These are phyloP conservation scores for Ophion ellenae DNA, from an alignment of 2,888 invertebrate genomes.

Conservation along the genomic window DNA sequence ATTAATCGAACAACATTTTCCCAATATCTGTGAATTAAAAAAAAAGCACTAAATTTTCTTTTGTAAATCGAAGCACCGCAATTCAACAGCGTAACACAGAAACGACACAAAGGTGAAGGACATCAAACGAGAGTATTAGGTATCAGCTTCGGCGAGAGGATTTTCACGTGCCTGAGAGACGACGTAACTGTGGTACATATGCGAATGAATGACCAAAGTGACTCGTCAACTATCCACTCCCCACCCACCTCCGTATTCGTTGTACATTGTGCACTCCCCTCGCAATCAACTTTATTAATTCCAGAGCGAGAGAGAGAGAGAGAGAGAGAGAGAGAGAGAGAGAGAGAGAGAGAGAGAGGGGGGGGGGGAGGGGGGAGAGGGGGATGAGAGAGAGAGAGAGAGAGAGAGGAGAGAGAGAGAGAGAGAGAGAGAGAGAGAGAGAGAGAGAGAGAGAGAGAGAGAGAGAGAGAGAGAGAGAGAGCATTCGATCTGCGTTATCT, in stretches of 20 bases:
- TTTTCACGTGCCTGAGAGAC: conserved; percentile 45
- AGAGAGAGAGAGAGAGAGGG: neutral
- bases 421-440: neutral
- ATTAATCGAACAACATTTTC: neutral
- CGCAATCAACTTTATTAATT: conserved; percentile 6
- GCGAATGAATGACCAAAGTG: conserved; percentile 55
- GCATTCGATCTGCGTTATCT: conserved; percentile 6
- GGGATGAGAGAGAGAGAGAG: neutral
- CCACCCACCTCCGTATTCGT: conserved; percentile 38
- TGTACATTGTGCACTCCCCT: conserved; percentile 6
- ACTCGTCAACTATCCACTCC: conserved; percentile 54
- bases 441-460: neutral
- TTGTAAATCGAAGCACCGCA: neutral
- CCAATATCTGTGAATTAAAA: neutral
- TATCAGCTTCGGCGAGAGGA: neutral
- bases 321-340: neutral
- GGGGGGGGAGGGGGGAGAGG: neutral
- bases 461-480: neutral
- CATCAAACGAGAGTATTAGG: neutral
- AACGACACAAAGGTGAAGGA: neutral
- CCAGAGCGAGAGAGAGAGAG: neutral
- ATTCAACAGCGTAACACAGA: neutral
- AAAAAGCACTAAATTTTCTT: conserved; percentile 9
- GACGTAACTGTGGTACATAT: conserved; percentile 48
- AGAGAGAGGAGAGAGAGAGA: neutral